Evolutionary conservation across 1,140 invertebrate genomes (phyloP), one percentile per base, ranked within the genome.

Genomic region (Cyphomyrmex costatus): DNA sequence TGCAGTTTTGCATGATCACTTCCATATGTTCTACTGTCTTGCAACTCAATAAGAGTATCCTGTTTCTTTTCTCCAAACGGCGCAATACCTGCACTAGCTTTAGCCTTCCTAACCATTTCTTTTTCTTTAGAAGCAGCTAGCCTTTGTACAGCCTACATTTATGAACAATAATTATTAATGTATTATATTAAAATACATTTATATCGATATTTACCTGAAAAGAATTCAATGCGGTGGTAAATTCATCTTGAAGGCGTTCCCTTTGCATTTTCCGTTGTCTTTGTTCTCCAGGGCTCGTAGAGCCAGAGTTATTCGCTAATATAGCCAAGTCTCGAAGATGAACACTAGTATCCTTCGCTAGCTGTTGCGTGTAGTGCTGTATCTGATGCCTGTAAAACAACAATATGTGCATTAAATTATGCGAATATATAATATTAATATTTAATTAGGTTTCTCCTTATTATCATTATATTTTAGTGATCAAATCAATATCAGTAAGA

Each of bases 301-400:
- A 93, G 0, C 92, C 92, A 16, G 94, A 93, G 61, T 93, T 95
- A 91, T 94, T 96, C 56, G 95, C 95, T 51, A 96, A 92, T 63
- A 94, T 93, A 36, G 95, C 94, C 77, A 99, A 94, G 80, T 98
- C 97, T 95, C 98, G 98, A 65, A 99, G 95, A 93, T 98, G 96
- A 68, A 97, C 96, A 93, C 97, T 98, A 14, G 99, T 99, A 93
- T 99, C 98, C 94, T 99, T 99, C 0, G 98, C 98, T 88, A 99
- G 94, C 90, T 99, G 98, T 92, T 99, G 98, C 2, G 99, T 99
- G 93, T 99, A 99, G 93, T 99, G 98, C 93, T 98, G 98, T 91
- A 99, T 97, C 93, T 99, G 97, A 95, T 99, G 98, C 63, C 98
- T 99, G 90, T 63, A 95, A 94, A 90, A 80, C 14, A 14, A 65